Evolutionary conservation across 2,888 invertebrate genomes (phyloP).

Genomic region (Drosophila cracens): DNA sequence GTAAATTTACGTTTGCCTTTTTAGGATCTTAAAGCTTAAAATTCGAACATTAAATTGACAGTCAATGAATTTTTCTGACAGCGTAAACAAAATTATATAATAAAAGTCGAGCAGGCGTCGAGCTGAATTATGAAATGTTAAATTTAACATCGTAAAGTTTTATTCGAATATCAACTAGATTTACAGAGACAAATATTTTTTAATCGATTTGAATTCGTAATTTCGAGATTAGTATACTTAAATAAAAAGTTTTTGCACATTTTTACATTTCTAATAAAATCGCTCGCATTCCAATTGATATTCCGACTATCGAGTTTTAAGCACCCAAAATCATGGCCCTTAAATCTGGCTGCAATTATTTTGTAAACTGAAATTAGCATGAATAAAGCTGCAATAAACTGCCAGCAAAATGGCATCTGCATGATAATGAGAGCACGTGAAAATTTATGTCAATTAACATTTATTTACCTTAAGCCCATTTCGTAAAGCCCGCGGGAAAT

Average conservation of each 20-base stretch:
- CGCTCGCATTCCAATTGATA: not conserved
- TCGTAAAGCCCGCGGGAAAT: conserved; percentile 27
- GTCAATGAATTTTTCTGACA: conserved; percentile 26
- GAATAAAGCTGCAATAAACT: conserved; percentile 28
- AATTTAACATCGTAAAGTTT: not conserved
- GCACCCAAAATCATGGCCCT: not conserved
- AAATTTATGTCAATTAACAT: conserved; percentile 32
- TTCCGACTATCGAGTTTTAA: not conserved
- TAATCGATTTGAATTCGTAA: not conserved
- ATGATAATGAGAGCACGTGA: conserved; percentile 15
- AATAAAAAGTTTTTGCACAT: not conserved
- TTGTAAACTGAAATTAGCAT: not conserved
- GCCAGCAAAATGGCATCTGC: not conserved
- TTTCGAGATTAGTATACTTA: not conserved
- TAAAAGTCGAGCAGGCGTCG: conserved; percentile 27
- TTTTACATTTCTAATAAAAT: not conserved
- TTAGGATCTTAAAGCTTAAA: conserved; percentile 56
- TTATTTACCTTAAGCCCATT: conserved; percentile 30
- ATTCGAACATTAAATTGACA: conserved; percentile 53
- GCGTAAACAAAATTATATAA: conserved; percentile 35
- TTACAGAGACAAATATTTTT: not conserved
- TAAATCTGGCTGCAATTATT: not conserved
- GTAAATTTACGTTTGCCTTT: conserved; percentile 43
- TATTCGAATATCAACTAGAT: not conserved
- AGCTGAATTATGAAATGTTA: not conserved